phyloP scores from a whole-genome alignment of 2,888 invertebrate species.

The Drosophila conformis region DNA sequence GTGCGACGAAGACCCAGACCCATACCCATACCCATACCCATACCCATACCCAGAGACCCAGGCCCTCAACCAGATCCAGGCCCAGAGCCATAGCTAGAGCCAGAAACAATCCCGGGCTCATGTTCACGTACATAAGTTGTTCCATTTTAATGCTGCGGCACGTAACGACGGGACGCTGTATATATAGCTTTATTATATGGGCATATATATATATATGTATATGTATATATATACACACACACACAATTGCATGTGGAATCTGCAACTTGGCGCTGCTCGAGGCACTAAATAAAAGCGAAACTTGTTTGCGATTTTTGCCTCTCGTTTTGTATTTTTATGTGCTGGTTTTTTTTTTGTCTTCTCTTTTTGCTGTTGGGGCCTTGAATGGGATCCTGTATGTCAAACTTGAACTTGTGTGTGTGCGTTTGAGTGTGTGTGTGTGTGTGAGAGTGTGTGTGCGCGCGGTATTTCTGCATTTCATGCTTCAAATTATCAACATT shows the following conservation, averaged over 20 bases:
- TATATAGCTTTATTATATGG: conserved; percentile 49
- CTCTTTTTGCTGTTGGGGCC: conserved; percentile 66
- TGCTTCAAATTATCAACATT: conserved; percentile 71
- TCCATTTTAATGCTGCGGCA: conserved; percentile 79
- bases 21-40: conserved; percentile 6
- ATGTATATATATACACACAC: conserved; percentile 10
- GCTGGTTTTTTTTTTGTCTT: conserved; percentile 17
- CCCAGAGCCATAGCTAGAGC: conserved; percentile 2
- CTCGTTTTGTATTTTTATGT: conserved; percentile 31
- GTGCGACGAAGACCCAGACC: conserved; percentile 48
- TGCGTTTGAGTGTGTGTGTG: conserved; percentile 25
- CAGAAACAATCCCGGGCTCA: conserved; percentile 18
- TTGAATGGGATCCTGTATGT: conserved; percentile 80
- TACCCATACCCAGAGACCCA: conserved; percentile 1
- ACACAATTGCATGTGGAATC: conserved; percentile 56
- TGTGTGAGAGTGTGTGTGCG: conserved; percentile 35
- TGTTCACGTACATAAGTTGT: conserved; percentile 59
- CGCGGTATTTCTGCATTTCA: conserved; percentile 69
- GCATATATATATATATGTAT: conserved; percentile 23
- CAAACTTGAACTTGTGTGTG: conserved; percentile 72
- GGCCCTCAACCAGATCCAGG: conserved; percentile 17
- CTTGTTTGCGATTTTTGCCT: conserved; percentile 69
- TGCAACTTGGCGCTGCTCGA: conserved; percentile 74
- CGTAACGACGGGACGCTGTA: conserved; percentile 62
- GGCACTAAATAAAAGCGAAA: conserved; percentile 80